Evolutionary conservation across 2,797 vertebrate species (phyloP).

Genomic region (Acipenser transmontanus): DNA sequence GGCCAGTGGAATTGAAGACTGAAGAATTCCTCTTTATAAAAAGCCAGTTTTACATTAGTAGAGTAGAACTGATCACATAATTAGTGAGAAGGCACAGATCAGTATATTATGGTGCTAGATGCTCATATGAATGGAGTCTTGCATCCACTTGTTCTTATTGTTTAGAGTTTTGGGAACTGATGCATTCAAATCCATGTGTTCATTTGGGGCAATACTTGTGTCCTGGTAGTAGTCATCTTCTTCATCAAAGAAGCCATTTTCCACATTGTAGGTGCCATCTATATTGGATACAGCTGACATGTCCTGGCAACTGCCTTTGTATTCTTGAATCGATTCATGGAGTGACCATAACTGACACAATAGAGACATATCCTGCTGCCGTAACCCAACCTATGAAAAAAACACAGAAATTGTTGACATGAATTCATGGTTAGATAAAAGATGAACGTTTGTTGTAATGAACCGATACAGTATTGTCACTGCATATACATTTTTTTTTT

Average conservation of each 20-base stretch:
- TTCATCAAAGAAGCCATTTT: constrained; percentile 92
- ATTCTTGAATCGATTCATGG: constrained; percentile 96
- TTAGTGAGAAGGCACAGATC: constrained; percentile 17
- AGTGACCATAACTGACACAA: constrained; percentile 96
- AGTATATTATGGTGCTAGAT: constrained; percentile 44
- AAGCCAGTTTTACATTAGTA: constrained; percentile 36
- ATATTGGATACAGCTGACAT: constrained; percentile 74
- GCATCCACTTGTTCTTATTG: constrained; percentile 61
- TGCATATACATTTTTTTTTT: too few relatives aligned
- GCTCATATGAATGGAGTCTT: constrained; percentile 61
- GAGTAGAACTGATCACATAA: constrained; percentile 19
- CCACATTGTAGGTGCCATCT: constrained; percentile 70
- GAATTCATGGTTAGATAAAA: background rate
- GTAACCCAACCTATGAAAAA: constrained; percentile 76
- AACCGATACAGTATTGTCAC: too few relatives aligned
- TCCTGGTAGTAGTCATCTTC: constrained; percentile 85
- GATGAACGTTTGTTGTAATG: too few relatives aligned
- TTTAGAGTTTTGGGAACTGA: constrained; percentile 46
- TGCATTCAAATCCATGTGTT: constrained; percentile 47
- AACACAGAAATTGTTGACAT: background rate
- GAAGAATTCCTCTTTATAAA: constrained; percentile 28
- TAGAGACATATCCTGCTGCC: constrained; percentile 96
- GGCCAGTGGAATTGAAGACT: constrained; percentile 30
- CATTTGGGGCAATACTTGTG: constrained; percentile 57
- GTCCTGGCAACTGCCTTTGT: constrained; percentile 91